Evolutionary conservation across 2,113 vertebrate species (phyloP).

Genomic region (Malurus elegans): DNA sequence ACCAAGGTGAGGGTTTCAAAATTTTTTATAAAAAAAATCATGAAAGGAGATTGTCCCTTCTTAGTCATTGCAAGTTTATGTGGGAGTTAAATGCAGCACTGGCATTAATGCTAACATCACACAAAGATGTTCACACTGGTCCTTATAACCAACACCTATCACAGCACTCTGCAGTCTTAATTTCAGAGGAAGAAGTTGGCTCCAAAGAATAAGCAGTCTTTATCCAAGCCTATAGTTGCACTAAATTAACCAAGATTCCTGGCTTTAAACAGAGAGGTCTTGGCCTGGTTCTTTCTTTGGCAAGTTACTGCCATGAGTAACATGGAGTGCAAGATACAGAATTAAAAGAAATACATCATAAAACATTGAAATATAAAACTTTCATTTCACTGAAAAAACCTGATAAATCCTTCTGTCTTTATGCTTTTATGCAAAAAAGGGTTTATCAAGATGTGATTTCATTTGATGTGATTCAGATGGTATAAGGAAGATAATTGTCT

Average conservation of each 20-base stretch:
- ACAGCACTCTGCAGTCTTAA: background rate
- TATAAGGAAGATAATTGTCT: background rate
- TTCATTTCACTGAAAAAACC: background rate
- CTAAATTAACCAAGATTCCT: background rate
- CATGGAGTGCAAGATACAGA: background rate
- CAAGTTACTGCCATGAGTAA: background rate
- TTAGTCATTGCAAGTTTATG: background rate
- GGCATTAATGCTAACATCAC: background rate
- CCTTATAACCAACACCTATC: background rate
- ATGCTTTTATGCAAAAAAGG: background rate
- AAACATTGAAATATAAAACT: background rate
- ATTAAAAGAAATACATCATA: background rate
- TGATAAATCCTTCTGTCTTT: background rate
- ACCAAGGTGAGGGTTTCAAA: background rate
- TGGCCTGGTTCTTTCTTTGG: background rate
- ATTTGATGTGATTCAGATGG: background rate
- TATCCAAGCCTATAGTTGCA: background rate
- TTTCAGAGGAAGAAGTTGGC: background rate
- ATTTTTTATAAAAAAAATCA: background rate
- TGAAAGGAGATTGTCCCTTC: background rate
- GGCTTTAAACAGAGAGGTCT: background rate
- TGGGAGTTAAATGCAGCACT: background rate
- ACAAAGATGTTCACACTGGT: background rate
- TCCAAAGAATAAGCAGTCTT: background rate
- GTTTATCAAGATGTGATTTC: background rate